A percentile compares a stretch with the other conserved stretches of the same genome.
Conservation (phyloP, 1,140 invertebrate species). For the Micrasema longulum region DNA sequence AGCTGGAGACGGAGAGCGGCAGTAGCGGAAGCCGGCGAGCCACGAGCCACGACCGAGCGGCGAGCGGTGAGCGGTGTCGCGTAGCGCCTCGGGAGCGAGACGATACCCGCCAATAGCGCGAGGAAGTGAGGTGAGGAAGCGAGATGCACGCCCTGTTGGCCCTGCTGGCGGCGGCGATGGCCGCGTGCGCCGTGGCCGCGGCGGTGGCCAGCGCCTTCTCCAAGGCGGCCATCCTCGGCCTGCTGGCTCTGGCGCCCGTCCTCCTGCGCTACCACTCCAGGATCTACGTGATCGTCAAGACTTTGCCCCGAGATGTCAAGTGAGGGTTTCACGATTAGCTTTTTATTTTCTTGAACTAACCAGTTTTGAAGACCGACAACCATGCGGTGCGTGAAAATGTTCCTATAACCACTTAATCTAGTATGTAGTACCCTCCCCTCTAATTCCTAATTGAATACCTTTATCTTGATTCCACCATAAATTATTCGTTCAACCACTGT, state of each 20-base stretch:
- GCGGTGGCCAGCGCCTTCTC: conserved; percentile 69
- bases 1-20: not conserved
- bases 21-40: not conserved
- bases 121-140: not conserved
- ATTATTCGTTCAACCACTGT: no score
- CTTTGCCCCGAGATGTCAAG: conserved; percentile 71
- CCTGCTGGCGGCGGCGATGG: conserved; percentile 69
- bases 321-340: no score
- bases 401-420: no score
- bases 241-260: conserved; percentile 68
- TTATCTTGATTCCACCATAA: no score
- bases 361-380: no score
- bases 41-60: not conserved
- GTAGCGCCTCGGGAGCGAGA: no score
- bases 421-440: no score
- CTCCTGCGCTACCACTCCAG: conserved; percentile 69
- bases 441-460: no score
- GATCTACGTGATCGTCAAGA: conserved; percentile 70
- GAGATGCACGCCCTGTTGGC: conserved; percentile 68
- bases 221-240: conserved; percentile 68
- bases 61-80: not conserved
- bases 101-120: no score
- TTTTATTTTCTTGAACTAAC: no score
- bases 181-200: conserved; percentile 67
- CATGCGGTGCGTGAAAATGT: no score